A percentile compares a stretch with the other conserved stretches of the same genome.
Conservation (phyloP, 2,113 vertebrate genomes). For the Pimephales promelas region DNA sequence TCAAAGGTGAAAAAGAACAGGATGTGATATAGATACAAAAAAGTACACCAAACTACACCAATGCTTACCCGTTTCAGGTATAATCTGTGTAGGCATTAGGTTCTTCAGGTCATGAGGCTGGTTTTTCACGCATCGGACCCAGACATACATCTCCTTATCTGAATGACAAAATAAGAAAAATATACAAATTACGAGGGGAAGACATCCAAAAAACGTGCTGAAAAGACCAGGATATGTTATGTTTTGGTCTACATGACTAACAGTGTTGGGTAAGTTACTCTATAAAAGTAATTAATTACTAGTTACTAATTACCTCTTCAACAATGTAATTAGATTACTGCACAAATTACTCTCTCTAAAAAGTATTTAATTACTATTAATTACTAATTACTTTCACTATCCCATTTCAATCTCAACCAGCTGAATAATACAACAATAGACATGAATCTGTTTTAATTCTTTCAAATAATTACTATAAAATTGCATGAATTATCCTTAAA, state of each 20-base stretch:
- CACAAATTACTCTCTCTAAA: too few species aligned
- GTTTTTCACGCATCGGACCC: slow-evolving; percentile 90
- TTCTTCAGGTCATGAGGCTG: slow-evolving; percentile 89
- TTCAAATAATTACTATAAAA: too few species aligned
- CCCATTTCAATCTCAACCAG: too few species aligned
- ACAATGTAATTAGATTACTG: too few species aligned
- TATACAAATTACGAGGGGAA: neutral
- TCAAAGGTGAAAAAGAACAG: neutral
- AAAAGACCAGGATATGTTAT: neutral
- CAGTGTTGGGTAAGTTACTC: too few species aligned
- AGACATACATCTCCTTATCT: slow-evolving; percentile 87
- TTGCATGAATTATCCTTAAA: too few species aligned
- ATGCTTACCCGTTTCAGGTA: slow-evolving; percentile 83
- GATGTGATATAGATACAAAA: neutral
- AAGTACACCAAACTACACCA: neutral
- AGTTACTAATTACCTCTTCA: too few species aligned
- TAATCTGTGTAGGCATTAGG: slow-evolving; percentile 89
- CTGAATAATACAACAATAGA: too few species aligned
- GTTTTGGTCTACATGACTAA: neutral
- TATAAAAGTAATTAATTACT: too few species aligned
- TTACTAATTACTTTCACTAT: too few species aligned
- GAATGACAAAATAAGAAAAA: slow-evolving; percentile 51
- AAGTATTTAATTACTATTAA: too few species aligned
- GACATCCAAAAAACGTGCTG: neutral
- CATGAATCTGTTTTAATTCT: too few species aligned